A percentile compares a stretch with the other conserved stretches of the same genome.
Conservation (phyloP, 2,888 invertebrate species). For the Orthonychiurus folsomi region DNA sequence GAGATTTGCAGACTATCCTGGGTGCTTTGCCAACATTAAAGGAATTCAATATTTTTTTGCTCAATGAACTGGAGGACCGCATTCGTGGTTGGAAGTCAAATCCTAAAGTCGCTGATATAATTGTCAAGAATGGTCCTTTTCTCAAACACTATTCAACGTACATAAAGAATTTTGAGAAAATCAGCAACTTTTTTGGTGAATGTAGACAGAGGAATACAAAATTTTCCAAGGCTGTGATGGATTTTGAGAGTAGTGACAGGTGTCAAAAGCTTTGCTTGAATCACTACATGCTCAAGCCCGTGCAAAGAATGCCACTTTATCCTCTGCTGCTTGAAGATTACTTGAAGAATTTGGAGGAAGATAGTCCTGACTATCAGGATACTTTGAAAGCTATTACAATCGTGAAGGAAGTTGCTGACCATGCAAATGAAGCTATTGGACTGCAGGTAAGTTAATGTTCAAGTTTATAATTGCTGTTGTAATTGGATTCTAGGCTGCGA, state of each 20-base stretch:
- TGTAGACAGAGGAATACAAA: slow-evolving; percentile 47
- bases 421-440: slow-evolving; percentile 52
- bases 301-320: slow-evolving; percentile 56
- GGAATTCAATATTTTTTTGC: slow-evolving; percentile 49
- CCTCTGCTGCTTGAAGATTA: slow-evolving; percentile 55
- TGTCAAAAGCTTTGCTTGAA: slow-evolving; percentile 52
- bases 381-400: slow-evolving; percentile 51
- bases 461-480: slow-evolving; percentile 6
- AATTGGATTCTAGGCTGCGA: too few species aligned
- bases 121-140: slow-evolving; percentile 53
- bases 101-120: slow-evolving; percentile 50
- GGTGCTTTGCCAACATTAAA: slow-evolving; percentile 50
- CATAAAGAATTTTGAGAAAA: slow-evolving; percentile 50
- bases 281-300: slow-evolving; percentile 59
- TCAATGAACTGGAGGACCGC: slow-evolving; percentile 48
- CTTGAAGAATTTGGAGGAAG: slow-evolving; percentile 48
- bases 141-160: slow-evolving; percentile 52
- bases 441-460: slow-evolving; percentile 46
- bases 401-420: slow-evolving; percentile 52
- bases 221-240: slow-evolving; percentile 47
- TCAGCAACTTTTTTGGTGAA: slow-evolving; percentile 48
- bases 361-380: slow-evolving; percentile 52
- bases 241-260: slow-evolving; percentile 44
- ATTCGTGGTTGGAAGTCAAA: slow-evolving; percentile 47
- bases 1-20: slow-evolving; percentile 48